Evolutionary conservation across 1,140 invertebrate genomes (phyloP).

Genomic region (Onthophagus taurus): DNA sequence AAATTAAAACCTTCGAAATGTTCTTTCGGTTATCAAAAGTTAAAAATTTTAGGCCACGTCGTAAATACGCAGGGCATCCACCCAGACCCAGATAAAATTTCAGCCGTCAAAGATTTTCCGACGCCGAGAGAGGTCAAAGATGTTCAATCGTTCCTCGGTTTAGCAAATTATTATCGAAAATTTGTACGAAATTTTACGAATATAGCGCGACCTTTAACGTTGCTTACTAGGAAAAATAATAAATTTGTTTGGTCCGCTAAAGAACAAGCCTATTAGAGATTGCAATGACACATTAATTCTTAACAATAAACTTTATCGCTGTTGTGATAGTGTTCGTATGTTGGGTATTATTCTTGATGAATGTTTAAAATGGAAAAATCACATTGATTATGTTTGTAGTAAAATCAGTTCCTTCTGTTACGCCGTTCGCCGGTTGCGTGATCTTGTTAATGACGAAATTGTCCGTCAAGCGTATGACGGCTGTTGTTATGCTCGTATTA

Average conservation of each 20-base stretch:
- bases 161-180: neutral
- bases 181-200: neutral
- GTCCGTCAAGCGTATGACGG: too few species aligned
- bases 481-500: too few species aligned
- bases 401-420: too few species aligned
- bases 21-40: slow-evolving; percentile 26
- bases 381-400: too few species aligned
- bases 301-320: too few species aligned
- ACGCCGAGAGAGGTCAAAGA: neutral
- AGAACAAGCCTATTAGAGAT: too few species aligned
- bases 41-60: slow-evolving; percentile 37
- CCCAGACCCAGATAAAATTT: slow-evolving; percentile 33
- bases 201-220: neutral
- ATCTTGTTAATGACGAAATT: too few species aligned
- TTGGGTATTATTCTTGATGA: too few species aligned
- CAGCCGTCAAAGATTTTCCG: slow-evolving; percentile 23
- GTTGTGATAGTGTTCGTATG: too few species aligned
- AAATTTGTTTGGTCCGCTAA: slow-evolving; percentile 10
- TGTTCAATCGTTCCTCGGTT: neutral
- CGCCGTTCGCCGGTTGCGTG: too few species aligned
- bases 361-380: too few species aligned
- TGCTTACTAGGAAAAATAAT: slow-evolving; percentile 2
- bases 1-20: slow-evolving; percentile 35
- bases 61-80: slow-evolving; percentile 33
- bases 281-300: too few species aligned